Evolutionary conservation across 2,888 invertebrate species (phyloP), one percentile per base, ranked within the genome.

Genomic region (Pheosia gnoma): DNA sequence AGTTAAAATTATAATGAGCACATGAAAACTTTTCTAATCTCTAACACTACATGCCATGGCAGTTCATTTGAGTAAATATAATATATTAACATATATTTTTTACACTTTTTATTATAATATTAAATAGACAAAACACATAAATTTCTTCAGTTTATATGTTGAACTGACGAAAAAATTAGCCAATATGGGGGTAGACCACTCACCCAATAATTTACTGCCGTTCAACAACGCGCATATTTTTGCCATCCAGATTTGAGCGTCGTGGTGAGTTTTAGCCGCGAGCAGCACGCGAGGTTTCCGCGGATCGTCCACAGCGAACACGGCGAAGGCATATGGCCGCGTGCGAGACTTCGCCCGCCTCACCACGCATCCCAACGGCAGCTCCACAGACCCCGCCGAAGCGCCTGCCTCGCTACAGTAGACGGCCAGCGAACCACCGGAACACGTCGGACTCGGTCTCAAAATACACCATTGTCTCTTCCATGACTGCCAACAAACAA

Each of bases 211-310:
- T 77, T 91, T 84, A 82, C 87, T 79, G 74, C 91, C 84, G 80
- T 90, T 81, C 38, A 96, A 77, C 68, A 95, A 86, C 65, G 89
- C 85, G 65, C 94, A 88, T 57, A 96, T 94, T 67, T 94, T 95
- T 10, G 94, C 91, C 95, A 96, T 96, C 96, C 96, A 96, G 58
- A 91, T 80, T 75, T 96, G 96, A 6, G 95, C 94, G 65, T 96
- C 96, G 36, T 94, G 94, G 68, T 95, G 95, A 0, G 95, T 95
- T 60, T 85, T 91, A 0, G 96, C 96, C 0, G 96, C 95, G 63
- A 96, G 90, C 67, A 96, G 95, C 13, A 96, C 85, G 11, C 95
- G 87, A 0, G 96, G 95, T 76, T 96, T 95, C 59, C 94, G 90
- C 51, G 94, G 94, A 59, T 94, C 91, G 11, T 91, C 93, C 0